A percentile compares a stretch with the other conserved stretches of the same genome.
These are phyloP conservation scores for western clawed frog (Xenopus tropicalis) DNA, from an alignment of 2,113 vertebrate species.

Conservation along the genomic window DNA sequence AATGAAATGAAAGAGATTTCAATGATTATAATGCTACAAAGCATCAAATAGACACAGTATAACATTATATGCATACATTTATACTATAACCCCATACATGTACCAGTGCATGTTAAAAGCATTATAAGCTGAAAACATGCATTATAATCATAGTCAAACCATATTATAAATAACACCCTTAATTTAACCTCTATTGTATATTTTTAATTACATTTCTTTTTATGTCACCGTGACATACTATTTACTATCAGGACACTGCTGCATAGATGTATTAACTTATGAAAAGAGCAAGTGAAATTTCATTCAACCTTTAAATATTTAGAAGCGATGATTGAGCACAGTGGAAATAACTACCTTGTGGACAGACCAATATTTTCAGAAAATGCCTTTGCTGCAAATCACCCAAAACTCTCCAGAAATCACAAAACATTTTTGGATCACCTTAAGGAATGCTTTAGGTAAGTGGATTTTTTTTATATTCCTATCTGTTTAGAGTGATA, in stretches of 20 bases:
- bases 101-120: no score
- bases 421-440: constrained; percentile 77
- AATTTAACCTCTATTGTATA: no score
- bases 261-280: constrained; percentile 25
- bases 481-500: no score
- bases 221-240: not conserved
- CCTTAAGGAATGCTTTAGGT: constrained; percentile 73
- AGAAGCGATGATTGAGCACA: constrained; percentile 68
- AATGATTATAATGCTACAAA: no score
- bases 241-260: constrained; percentile 2
- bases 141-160: no score
- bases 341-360: constrained; percentile 75
- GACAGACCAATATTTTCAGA: constrained; percentile 81
- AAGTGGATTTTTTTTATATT: constrained; percentile 55
- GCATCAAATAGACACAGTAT: no score
- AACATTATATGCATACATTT: no score
- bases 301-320: constrained; percentile 15
- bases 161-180: no score
- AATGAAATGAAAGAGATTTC: no score
- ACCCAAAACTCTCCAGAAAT: constrained; percentile 72
- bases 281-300: not conserved
- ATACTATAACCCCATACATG: no score
- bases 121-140: no score
- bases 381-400: constrained; percentile 70
- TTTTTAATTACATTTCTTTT: no score